Base-by-base conservation (phyloP, 1,140 invertebrate genomes). In the Drosophila seguyi region DNA sequence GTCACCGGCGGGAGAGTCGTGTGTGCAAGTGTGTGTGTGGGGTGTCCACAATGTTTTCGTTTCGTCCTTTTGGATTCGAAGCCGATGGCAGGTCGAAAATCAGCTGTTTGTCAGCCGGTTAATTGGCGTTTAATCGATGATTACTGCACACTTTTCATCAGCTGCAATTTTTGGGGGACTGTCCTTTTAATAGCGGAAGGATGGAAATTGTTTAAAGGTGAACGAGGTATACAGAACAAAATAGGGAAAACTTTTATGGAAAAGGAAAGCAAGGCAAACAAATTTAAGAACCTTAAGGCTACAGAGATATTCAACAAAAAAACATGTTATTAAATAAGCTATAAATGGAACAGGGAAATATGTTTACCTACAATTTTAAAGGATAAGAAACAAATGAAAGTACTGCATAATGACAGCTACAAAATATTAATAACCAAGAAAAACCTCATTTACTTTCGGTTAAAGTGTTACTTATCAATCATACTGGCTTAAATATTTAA, bases 71-170 rank as follows among this genome's bases (percentile, higher is more conserved):
- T 52, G 27, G 48, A 48, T 16, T 56, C 13, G 34, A 48, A 20
- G n/a, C 34, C 58, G 53, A 67, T 44, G 73, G 72, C 62, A 76
- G 72, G 59, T 57, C 48, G 72, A 84, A 90, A 90, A 88, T 85
- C 85, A 88, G 85, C 85, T 88, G 85, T 71, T 90, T 75, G 72
- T 47, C 67, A 48, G 68, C 68, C 42, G 67, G 57, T 84, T 77
- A 81, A 81, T 81, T 86, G 75, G 79, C 52, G 55, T 68, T 75
- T 81, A 78, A 86, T 86, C 82, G 61, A 79, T 81, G 71, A 71
- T 62, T 60, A 58, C 76, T 68, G 60, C 61, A 39, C 31, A 58
- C 56, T 42, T 78, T 71, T 52, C 29, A 69, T 25, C 81, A 56
- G 56, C 27, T 62, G 55, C 16, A n/a, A 20, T 31, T 63, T 55